Percentiles rank a stretch among this genome's conserved stretches.
phyloP scores from a whole-genome alignment of 2,888 invertebrate genomes.

The Anodontia alba region DNA sequence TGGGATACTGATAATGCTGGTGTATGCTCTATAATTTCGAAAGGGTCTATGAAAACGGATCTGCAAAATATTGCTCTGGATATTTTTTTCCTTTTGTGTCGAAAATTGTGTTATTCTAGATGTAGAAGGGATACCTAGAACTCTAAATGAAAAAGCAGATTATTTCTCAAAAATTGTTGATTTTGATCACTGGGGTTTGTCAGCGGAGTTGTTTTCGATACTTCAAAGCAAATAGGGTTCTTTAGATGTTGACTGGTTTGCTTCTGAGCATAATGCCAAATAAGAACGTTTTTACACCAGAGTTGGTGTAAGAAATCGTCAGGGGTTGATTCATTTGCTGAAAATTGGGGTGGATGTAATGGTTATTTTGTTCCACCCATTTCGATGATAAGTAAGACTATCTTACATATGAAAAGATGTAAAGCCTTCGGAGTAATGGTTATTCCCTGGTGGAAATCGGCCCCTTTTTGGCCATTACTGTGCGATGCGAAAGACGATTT shows the following conservation, averaged over 20 bases:
- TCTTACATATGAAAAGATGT: conserved; percentile 13
- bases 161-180: conserved; percentile 38
- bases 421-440: conserved; percentile 3
- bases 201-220: conserved; percentile 1
- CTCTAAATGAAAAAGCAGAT: conserved; percentile 31
- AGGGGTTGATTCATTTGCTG: conserved; percentile 17
- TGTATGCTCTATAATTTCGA: conserved; percentile 18
- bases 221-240: conserved; percentile 6
- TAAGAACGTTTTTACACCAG: neutral
- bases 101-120: conserved; percentile 22
- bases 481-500: no score
- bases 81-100: conserved; percentile 24
- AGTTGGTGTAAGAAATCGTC: neutral
- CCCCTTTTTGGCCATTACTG: conserved; percentile 12
- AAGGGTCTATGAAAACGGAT: conserved; percentile 40
- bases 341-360: neutral
- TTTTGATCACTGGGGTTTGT: conserved; percentile 30
- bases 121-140: conserved; percentile 34
- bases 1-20: conserved; percentile 36
- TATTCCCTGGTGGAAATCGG: conserved; percentile 9
- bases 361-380: conserved; percentile 20
- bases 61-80: conserved; percentile 28
- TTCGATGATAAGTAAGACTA: neutral
- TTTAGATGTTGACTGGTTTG: no score
- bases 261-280: conserved; percentile 12